Evolutionary conservation across 1,140 invertebrate species (phyloP), one percentile per base, ranked within the genome.

Genomic region (Argopecten irradians): DNA sequence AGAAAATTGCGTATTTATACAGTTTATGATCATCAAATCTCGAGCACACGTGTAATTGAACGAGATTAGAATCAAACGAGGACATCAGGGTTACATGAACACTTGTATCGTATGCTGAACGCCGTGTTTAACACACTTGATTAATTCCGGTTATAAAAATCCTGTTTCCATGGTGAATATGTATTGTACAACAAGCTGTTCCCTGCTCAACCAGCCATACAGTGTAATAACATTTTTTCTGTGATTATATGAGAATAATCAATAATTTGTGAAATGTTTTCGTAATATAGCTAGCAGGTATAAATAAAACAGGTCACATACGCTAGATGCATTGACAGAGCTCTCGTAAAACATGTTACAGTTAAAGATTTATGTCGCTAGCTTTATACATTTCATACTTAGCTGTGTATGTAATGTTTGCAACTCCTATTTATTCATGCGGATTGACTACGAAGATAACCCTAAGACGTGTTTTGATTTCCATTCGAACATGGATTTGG

Each of bases 1-100:
- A 71, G 43, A 46, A 46, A 46, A 46, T 55, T 71, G n/a, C n/a
- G n/a, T n/a, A n/a, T 22, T 71, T 22, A 28, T 28, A n/a, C 28
- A 71, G 22, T 28, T 1, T 71, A 28, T 71, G 28, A 71, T 71
- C 55, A 71, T 5, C 5, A 28, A 71, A 71, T 71, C 55, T 71
- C 55, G 22, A 11, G 28, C 55, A 71, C 55, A 71, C 22, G 55
- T 71, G 55, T 71, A 28, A 71, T 71, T 28, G 55, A 28, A 28
- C n/a, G 22, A 71, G 55, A 71, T 71, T 71, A 71, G 55, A 71
- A 71, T 71, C 1, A 46, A 71, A 71, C 55, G 55, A 71, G 22
- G 55, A 71, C n/a, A 71, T 71, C 55, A 71, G 55, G 55, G 55
- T 71, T n/a, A 71, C 55, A 71, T 28, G 55, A 71, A 71, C 55